A percentile compares a stretch with the other conserved stretches of the same genome.
These are phyloP conservation scores for Lepidonotus clava DNA, from an alignment of 2,888 invertebrate genomes.

Conservation along the genomic window DNA sequence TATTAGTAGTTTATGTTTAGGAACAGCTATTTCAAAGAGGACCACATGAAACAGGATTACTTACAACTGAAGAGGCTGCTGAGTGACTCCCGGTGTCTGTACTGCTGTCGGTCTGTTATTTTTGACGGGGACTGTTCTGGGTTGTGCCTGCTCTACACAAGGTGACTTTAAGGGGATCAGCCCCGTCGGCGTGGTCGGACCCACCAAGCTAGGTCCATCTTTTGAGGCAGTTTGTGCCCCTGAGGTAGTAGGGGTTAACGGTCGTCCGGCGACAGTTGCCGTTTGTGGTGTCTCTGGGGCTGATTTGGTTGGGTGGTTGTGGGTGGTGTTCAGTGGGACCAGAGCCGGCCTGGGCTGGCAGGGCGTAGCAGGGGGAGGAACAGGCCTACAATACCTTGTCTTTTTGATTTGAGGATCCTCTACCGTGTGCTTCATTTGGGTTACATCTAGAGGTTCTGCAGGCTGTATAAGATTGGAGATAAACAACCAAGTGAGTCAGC, in stretches of 20 bases:
- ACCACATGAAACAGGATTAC: too few species aligned
- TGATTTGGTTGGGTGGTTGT: not conserved
- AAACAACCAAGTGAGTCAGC: too few species aligned
- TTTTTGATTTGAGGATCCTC: constrained; percentile 67
- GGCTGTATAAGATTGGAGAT: constrained; percentile 67
- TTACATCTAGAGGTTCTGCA: constrained; percentile 67
- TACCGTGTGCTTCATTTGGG: constrained; percentile 70
- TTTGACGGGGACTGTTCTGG: not conserved
- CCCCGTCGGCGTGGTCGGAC: not conserved
- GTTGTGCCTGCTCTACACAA: not conserved
- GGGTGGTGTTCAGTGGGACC: not conserved
- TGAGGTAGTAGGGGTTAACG: too few species aligned
- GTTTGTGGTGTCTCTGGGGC: too few species aligned
- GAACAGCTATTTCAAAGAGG: too few species aligned
- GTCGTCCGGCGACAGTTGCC: too few species aligned
- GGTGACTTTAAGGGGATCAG: not conserved
- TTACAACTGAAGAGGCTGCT: not conserved
- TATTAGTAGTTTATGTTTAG: too few species aligned
- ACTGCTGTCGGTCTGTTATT: not conserved
- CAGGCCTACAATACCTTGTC: constrained; percentile 63
- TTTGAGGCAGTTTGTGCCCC: too few species aligned
- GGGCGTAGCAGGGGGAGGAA: not conserved
- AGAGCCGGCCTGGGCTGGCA: not conserved
- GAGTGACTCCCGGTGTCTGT: not conserved
- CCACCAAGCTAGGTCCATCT: too few species aligned